A percentile compares a stretch with the other conserved stretches of the same genome.
Evolutionary conservation across 2,113 vertebrate species (phyloP).

Genomic region (Centrocercus urophasianus): DNA sequence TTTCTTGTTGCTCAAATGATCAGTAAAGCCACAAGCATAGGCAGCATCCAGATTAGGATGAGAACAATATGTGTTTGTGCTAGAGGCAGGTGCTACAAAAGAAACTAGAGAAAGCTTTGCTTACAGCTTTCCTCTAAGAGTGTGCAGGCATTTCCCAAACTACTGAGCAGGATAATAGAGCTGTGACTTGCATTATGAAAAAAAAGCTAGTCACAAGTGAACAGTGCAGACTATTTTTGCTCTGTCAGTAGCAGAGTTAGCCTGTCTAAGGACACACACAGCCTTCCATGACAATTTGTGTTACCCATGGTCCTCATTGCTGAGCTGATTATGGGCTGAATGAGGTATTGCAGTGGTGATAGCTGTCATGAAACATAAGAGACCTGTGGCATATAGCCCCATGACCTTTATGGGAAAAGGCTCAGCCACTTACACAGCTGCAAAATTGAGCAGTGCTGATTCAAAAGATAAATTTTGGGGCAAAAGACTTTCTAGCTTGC

Average conservation of each 20-base stretch:
- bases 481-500: not conserved
- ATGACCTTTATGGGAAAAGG: not conserved
- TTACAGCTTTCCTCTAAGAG: accelerated
- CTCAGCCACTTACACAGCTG: not conserved
- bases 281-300: not conserved
- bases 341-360: not conserved
- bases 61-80: not conserved
- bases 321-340: not conserved
- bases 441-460: not conserved
- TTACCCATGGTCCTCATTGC: not conserved
- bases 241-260: not conserved
- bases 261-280: not conserved
- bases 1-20: not conserved
- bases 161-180: not conserved
- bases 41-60: not conserved
- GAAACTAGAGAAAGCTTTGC: not conserved
- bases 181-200: not conserved
- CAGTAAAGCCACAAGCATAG: not conserved
- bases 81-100: not conserved
- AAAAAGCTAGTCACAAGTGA: not conserved
- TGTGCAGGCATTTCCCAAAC: not conserved
- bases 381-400: not conserved
- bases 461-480: not conserved
- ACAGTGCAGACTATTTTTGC: not conserved
- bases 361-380: not conserved